phyloP scores from a whole-genome alignment of 2,113 vertebrate species.

The Heterochromis multidens region DNA sequence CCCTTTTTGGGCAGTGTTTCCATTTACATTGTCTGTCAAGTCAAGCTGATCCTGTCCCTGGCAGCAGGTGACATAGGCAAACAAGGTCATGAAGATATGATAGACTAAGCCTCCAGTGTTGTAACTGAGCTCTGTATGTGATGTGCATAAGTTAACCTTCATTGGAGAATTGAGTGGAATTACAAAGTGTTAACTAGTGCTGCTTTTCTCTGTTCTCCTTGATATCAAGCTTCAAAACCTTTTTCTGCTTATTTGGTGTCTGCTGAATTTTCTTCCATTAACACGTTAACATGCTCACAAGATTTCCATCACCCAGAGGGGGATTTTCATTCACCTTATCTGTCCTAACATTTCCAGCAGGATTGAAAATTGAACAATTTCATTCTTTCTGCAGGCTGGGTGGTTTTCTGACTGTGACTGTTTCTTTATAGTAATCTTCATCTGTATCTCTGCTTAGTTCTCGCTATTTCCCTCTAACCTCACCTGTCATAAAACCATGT shows the following conservation, averaged over 20 bases:
- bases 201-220: background rate
- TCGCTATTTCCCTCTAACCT: background rate
- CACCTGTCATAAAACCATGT: constrained; percentile 26
- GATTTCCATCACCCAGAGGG: background rate
- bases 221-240: background rate
- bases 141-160: background rate
- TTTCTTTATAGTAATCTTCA: constrained; percentile 8
- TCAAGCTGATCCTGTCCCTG: background rate
- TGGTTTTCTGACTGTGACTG: background rate
- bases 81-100: background rate
- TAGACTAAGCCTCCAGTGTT: background rate
- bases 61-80: background rate
- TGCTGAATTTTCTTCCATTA: background rate
- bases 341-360: background rate
- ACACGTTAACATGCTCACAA: background rate
- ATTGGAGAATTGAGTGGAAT: background rate
- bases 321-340: constrained; percentile 1
- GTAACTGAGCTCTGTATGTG: background rate
- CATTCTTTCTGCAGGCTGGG: background rate
- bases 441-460: background rate
- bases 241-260: background rate
- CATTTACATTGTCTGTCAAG: background rate
- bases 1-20: background rate
- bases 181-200: background rate
- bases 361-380: constrained; percentile 20